Base-by-base conservation (phyloP, 2,797 vertebrate species). In the Glyptemys insculpta region DNA sequence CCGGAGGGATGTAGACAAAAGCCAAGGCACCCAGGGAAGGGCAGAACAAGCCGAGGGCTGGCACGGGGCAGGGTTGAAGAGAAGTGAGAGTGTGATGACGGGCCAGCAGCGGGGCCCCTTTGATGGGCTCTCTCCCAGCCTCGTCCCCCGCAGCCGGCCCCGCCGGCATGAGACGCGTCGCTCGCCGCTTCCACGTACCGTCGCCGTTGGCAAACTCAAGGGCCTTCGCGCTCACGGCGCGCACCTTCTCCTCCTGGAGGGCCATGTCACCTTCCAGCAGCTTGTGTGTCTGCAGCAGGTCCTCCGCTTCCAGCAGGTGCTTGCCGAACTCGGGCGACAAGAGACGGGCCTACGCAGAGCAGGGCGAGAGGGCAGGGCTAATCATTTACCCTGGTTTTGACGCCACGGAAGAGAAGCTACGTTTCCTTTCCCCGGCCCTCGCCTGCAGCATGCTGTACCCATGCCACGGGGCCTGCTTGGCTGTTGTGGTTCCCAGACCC, bases 241-340 rank as follows among this genome's bases (percentile, higher is more conserved):
- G 98, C 3, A 99, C 99, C 97, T 99, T 99, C 76, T 99, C 99
- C 2, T 98, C 99, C 97, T 99, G 99, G 95, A 99, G 95, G 12
- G 98, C 98, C 21, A 99, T 99, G 98, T 99, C 99, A 0, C 99
- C 98, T 95, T 99, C 99, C 95, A 99, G 95, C 96, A 99, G 94
- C 57, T 98, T 98, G 80, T 99, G 99, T 96, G 99, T 99, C 98
- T 99, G 99, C 34, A 99, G 97, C 93, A 99, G 97, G 97, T 99
- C 99, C 86, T 99, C 99, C 0, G 99, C 99, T 94, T 99, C 99
- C 97, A 99, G 83, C 97, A 99, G 97, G 97, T 99, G 99, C 97
- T 99, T 99, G 85, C 99, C 99, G 31, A 98, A 98, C 97, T 99
- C 99, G 0, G 98, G 98, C 12, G 99, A 99, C 78, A 98, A 88